Evolutionary conservation across 2,888 invertebrate genomes (phyloP).

Genomic region (Selenia dentaria): DNA sequence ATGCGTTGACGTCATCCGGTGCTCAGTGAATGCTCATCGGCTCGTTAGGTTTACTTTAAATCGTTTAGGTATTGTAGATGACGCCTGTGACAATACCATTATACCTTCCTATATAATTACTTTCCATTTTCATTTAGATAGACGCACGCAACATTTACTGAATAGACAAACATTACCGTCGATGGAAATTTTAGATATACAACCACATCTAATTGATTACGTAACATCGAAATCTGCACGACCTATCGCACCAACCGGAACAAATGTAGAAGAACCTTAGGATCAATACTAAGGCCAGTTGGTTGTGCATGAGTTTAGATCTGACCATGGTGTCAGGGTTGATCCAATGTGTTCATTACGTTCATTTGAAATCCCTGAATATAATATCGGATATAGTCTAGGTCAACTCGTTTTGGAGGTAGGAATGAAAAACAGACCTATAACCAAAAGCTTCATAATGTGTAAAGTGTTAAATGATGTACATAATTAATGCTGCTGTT

Average conservation of each 20-base stretch:
- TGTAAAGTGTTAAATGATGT: too few species aligned
- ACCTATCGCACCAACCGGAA: slow-evolving; percentile 50
- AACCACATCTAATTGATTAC: slow-evolving; percentile 25
- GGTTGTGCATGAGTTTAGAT: slow-evolving; percentile 47
- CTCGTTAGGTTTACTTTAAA: slow-evolving; percentile 21
- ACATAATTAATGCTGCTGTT: too few species aligned
- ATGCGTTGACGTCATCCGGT: slow-evolving; percentile 28
- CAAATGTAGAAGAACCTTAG: slow-evolving; percentile 57
- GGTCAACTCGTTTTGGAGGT: slow-evolving; percentile 37
- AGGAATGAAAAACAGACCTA: too few species aligned
- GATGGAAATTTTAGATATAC: slow-evolving; percentile 17
- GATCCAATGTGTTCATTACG: slow-evolving; percentile 38
- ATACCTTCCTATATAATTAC: slow-evolving; percentile 23
- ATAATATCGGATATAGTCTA: slow-evolving; percentile 44
- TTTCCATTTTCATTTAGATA: slow-evolving; percentile 31
- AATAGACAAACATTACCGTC: slow-evolving; percentile 19
- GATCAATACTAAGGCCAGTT: slow-evolving; percentile 52
- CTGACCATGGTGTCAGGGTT: slow-evolving; percentile 66
- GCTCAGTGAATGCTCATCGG: slow-evolving; percentile 14
- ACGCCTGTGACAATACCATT: slow-evolving; percentile 25
- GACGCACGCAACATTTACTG: slow-evolving; percentile 27
- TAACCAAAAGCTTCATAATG: too few species aligned
- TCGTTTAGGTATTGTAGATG: slow-evolving; percentile 19
- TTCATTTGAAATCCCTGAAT: slow-evolving; percentile 54
- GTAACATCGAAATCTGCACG: slow-evolving; percentile 26